Evolutionary conservation across 2,113 vertebrate species (phyloP).

Genomic region (Caloenas nicobarica): DNA sequence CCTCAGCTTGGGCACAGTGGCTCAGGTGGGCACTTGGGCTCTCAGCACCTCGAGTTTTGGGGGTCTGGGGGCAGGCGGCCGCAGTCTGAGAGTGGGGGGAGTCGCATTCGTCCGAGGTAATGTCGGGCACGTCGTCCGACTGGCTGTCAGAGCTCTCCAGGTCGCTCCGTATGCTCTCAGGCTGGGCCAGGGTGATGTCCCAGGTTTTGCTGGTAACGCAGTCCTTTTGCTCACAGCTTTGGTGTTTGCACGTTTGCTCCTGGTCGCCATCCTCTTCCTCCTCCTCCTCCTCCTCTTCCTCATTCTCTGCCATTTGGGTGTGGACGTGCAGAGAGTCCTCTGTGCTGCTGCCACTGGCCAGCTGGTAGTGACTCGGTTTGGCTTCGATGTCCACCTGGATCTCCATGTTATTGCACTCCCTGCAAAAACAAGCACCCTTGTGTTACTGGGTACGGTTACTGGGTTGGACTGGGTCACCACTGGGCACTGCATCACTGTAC

Average conservation of each 20-base stretch:
- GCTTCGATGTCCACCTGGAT: conserved; percentile 99
- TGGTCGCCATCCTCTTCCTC: conserved; percentile 71
- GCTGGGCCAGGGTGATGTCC: conserved; percentile 96
- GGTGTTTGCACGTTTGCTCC: conserved; percentile 78
- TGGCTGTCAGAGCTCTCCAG: conserved; percentile 98
- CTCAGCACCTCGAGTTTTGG: conserved; percentile 67
- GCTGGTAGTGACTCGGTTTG: conserved; percentile 94
- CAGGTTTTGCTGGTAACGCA: conserved; percentile 71
- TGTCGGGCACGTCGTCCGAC: conserved; percentile 94
- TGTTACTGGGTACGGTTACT: not conserved
- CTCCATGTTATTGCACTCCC: conserved; percentile 97
- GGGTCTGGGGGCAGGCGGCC: conserved; percentile 65
- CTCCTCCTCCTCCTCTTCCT: conserved; percentile 69
- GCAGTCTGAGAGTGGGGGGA: conserved; percentile 81
- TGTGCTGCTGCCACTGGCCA: conserved; percentile 87
- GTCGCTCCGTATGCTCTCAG: conserved; percentile 97
- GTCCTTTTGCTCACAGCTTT: conserved; percentile 80
- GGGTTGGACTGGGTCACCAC: not conserved
- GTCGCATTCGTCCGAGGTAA: conserved; percentile 94
- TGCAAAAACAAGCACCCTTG: conserved; percentile 65
- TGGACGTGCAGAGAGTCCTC: conserved; percentile 89
- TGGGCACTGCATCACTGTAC: accelerated
- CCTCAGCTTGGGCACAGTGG: conserved; percentile 74
- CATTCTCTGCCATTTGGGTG: conserved; percentile 79
- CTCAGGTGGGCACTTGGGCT: conserved; percentile 82